Percentiles rank a stretch among this genome's conserved stretches.
Evolutionary conservation across 2,888 invertebrate genomes (phyloP).

Genomic region (Hirtodrosophila trivittata): DNA sequence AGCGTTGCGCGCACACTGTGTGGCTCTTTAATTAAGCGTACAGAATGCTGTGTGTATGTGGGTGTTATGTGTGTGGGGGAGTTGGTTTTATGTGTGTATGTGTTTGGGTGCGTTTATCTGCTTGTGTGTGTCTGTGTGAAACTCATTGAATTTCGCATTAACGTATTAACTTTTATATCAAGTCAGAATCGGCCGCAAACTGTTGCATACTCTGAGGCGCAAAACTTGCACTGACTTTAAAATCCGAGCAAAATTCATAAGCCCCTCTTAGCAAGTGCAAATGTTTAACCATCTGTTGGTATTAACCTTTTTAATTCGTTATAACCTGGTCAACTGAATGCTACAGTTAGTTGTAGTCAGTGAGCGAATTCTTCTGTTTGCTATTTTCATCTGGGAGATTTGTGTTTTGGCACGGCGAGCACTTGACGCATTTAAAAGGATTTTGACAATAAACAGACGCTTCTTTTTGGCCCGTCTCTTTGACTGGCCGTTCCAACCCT

Average conservation of each 20-base stretch:
- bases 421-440: conserved; percentile 47
- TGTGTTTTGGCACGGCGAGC: conserved; percentile 16
- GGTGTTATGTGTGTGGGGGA: conserved; percentile 8
- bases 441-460: conserved; percentile 73
- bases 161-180: conserved; percentile 58
- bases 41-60: conserved; percentile 6
- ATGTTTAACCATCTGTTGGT: background rate
- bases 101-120: background rate
- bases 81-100: conserved; percentile 4
- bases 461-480: conserved; percentile 10
- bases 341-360: too few relatives aligned
- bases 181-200: conserved; percentile 14
- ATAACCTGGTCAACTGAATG: too few relatives aligned
- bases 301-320: too few relatives aligned
- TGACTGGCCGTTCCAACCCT: background rate
- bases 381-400: background rate
- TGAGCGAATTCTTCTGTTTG: background rate
- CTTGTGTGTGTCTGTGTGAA: conserved; percentile 19
- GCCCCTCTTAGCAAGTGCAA: background rate
- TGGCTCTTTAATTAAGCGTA: conserved; percentile 67
- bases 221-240: conserved; percentile 46
- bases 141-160: conserved; percentile 67
- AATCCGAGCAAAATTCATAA: conserved; percentile 20
- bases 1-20: conserved; percentile 16
- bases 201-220: conserved; percentile 58